Conservation (phyloP, 2,797 vertebrate species). For the Sebastes itinus region DNA sequence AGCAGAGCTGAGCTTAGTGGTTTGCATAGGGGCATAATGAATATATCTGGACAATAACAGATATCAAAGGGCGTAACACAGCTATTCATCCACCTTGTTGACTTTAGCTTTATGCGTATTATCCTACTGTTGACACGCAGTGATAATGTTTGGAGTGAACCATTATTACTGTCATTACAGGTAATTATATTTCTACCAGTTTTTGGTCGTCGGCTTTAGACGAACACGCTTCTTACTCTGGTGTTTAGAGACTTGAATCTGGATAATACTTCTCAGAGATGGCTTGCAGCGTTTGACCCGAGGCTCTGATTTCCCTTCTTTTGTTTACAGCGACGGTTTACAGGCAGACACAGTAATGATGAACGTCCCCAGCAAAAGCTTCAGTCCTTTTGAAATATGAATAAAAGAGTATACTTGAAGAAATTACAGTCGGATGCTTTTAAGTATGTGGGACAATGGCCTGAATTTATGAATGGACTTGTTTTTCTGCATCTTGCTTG, state of each 20-base stretch:
- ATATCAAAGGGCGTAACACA: not conserved
- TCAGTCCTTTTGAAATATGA: not conserved
- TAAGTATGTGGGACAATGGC: not conserved
- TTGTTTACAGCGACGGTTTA: not conserved
- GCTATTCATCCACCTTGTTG: constrained; percentile 12
- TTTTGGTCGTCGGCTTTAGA: not conserved
- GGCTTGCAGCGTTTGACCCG: not conserved
- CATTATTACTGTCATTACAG: not conserved
- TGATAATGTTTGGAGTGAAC: not conserved
- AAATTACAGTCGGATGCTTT: not conserved
- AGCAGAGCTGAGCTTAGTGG: not conserved
- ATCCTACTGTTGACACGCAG: not conserved
- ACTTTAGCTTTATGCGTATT: not conserved
- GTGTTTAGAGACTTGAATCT: not conserved
- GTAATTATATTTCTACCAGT: not conserved
- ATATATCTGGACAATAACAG: not conserved
- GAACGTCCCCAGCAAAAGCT: not conserved
- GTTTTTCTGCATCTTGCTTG: not conserved
- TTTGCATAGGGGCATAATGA: not conserved
- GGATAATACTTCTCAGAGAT: not conserved
- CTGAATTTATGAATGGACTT: constrained; percentile 7
- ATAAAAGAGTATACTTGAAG: not conserved
- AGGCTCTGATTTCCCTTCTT: not conserved
- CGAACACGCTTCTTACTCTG: not conserved
- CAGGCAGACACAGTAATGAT: not conserved